Evolutionary conservation across 2,797 vertebrate species (phyloP).

Genomic region (Nyctibius grandis): DNA sequence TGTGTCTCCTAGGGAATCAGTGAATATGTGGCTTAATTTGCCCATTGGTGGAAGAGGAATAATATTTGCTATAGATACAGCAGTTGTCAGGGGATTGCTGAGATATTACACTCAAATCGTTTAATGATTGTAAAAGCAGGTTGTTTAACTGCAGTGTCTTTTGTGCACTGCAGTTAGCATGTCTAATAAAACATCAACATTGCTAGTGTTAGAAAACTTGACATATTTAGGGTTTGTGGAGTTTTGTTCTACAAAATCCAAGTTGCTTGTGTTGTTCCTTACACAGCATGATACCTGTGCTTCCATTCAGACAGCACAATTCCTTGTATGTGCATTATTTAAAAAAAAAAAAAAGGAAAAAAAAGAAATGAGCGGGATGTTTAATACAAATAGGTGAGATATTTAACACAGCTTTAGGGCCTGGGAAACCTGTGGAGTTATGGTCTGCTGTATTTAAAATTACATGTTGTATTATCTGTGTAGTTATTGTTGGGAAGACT

Average conservation of each 20-base stretch:
- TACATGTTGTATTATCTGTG: background rate
- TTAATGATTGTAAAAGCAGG: background rate
- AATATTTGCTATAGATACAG: background rate
- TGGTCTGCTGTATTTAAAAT: background rate
- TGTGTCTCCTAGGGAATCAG: background rate
- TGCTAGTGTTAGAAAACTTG: background rate
- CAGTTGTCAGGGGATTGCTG: background rate
- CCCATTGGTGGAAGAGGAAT: background rate
- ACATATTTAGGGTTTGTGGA: background rate
- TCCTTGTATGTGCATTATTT: background rate
- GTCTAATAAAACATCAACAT: background rate
- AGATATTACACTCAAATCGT: background rate
- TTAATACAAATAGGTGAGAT: background rate
- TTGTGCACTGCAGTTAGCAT: background rate
- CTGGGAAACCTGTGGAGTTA: background rate
- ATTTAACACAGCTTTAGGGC: background rate
- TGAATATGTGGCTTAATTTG: background rate
- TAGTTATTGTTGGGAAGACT: background rate
- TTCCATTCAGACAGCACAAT: background rate
- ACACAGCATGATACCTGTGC: background rate
- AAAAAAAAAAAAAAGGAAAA: background rate
- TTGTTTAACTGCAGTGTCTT: background rate
- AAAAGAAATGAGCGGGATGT: background rate
- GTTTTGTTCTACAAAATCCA: background rate
- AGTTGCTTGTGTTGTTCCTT: background rate